Evolutionary conservation across 2,797 vertebrate genomes (phyloP), one percentile per base, ranked within the genome.

Genomic region (Galagoides demidoff): DNA sequence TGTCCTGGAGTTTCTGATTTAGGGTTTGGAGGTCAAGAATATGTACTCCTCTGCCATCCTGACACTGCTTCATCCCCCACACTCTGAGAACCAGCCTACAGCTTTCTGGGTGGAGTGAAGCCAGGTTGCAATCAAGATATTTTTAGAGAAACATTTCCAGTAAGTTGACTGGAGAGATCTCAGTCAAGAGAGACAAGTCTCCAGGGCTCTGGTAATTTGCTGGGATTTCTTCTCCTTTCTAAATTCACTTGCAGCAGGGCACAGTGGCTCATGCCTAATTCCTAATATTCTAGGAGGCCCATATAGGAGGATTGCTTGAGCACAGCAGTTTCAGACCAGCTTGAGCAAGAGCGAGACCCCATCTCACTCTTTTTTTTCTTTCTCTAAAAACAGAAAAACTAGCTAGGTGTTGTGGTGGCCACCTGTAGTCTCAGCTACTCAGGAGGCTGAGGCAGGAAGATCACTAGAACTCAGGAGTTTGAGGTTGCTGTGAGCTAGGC

Each of bases 171-270:
- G 22, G 19, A 66, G 77, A 87, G 37, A 37, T 12, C 73, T 37
- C 3, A 0, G 27, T 71, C 63, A n/a, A 68, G 29, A 61, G 55
- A 55, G 16, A 20, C 0, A 0, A 13, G 10, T 78, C 68, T 66
- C 89, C 39, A 52, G 81, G 84, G 16, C 59, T 31, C 39, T 13
- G 13, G 22, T 20, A 19, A 73, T 39, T 87, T 34, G n/a, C 74
- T 89, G 68, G 25, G 13, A 31, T 29, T 64, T 84, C 43, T 74
- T 83, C 64, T n/a, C 78, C 63, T n/a, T 39, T 79, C 27, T 73
- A 57, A 89, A 85, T 37, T 87, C 57, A 31, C 74, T 82, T 64
- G 70, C 16, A 14, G 49, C 49, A 52, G 49, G 49, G 49, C 49
- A 52, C 49, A 52, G 49, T 52, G 49, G 49, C 49, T 52, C 49